Evolutionary conservation across 2,113 vertebrate genomes (phyloP).

Genomic region (Danio rerio): GRCz12tu NC_133195.1:49891001-49891500

Average conservation of each 20-base stretch:
- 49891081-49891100: constrained; percentile 27
- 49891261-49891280: background rate
- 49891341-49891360: constrained; percentile 30
- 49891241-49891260: background rate
- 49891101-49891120: background rate
- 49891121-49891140: background rate
- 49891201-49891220: constrained; percentile 14
- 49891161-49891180: background rate
- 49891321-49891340: constrained; percentile 24
- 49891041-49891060: constrained; percentile 9
- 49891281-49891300: background rate
- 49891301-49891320: constrained; percentile 22
- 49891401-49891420: constrained; percentile 4
- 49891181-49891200: background rate
- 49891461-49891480: constrained; percentile 5
- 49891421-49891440: constrained; percentile 30
- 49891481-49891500: background rate
- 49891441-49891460: constrained; percentile 20
- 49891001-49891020: constrained; percentile 11
- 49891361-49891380: background rate
- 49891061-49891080: constrained; percentile 6
- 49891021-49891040: background rate
- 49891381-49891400: background rate
- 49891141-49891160: background rate
- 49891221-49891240: constrained; percentile 6